phyloP scores from a whole-genome alignment of 2,888 invertebrate genomes.

The Pyralis farinalis region DNA sequence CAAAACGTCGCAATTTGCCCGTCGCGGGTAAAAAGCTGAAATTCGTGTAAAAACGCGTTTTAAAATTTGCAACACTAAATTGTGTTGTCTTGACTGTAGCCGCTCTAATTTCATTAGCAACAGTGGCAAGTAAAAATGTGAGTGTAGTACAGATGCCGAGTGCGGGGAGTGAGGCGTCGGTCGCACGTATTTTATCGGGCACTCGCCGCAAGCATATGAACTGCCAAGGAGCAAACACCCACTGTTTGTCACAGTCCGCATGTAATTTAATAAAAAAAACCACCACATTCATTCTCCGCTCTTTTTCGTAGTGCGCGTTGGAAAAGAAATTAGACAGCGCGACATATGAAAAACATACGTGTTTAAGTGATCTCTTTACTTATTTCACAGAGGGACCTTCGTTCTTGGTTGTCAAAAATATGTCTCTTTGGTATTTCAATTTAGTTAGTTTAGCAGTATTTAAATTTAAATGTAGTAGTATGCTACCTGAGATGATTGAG shows the following conservation, averaged over 20 bases:
- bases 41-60: constrained; percentile 28
- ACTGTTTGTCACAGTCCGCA: constrained; percentile 51
- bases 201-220: constrained; percentile 36
- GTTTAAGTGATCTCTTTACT: constrained; percentile 5
- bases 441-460: too few species aligned
- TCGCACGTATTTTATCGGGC: constrained; percentile 41
- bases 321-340: constrained; percentile 12
- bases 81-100: constrained; percentile 44
- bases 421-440: constrained; percentile 4
- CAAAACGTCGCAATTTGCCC: constrained; percentile 8
- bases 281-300: constrained; percentile 25
- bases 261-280: constrained; percentile 58
- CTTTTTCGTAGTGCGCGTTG: constrained; percentile 19
- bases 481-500: too few species aligned
- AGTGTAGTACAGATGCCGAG: constrained; percentile 3
- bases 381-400: not conserved
- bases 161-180: constrained; percentile 19
- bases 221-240: constrained; percentile 33
- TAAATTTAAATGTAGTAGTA: too few species aligned
- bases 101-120: constrained; percentile 53
- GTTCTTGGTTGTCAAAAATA: constrained; percentile 1
- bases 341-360: constrained; percentile 18
- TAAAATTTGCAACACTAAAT: constrained; percentile 40
- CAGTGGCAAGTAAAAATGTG: constrained; percentile 31
- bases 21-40: constrained; percentile 18